phyloP scores from a whole-genome alignment of 2,888 invertebrate genomes.

The Agrotis ipsilon region DNA sequence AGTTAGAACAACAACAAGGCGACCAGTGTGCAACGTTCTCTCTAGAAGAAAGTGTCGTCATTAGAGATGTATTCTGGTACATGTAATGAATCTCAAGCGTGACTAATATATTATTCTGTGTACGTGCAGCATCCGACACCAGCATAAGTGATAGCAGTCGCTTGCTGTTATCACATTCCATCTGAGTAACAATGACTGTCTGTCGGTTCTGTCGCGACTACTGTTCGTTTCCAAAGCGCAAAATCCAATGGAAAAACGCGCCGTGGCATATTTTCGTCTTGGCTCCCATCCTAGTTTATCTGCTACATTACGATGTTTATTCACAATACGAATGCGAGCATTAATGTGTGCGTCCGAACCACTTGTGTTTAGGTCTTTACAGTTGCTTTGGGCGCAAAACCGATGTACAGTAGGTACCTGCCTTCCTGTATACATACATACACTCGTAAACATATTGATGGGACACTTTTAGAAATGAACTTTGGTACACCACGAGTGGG shows the following conservation, averaged over 20 bases:
- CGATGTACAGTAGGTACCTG: constrained; percentile 47
- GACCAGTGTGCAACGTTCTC: constrained; percentile 66
- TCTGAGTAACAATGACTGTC: constrained; percentile 82
- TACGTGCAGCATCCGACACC: constrained; percentile 54
- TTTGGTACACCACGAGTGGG: constrained; percentile 29
- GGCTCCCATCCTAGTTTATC: constrained; percentile 91
- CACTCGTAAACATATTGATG: constrained; percentile 57
- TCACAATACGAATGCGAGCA: constrained; percentile 90
- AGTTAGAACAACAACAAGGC: constrained; percentile 42
- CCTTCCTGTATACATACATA: constrained; percentile 50
- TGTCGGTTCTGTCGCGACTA: constrained; percentile 78
- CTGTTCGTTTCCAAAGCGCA: constrained; percentile 89
- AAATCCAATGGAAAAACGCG: constrained; percentile 91
- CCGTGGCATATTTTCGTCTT: constrained; percentile 91
- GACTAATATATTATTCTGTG: constrained; percentile 63
- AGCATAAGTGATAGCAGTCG: constrained; percentile 61
- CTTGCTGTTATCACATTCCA: constrained; percentile 77
- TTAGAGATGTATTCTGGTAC: constrained; percentile 66
- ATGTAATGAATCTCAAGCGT: constrained; percentile 66
- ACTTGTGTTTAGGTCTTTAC: constrained; percentile 82
- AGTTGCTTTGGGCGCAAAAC: constrained; percentile 71
- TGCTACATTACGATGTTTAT: constrained; percentile 91
- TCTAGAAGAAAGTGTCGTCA: constrained; percentile 68
- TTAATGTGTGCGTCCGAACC: constrained; percentile 88
- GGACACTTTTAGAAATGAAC: constrained; percentile 39